Evolutionary conservation across 2,797 vertebrate genomes (phyloP).

Genomic region (Ambastaia sidthimunki): DNA sequence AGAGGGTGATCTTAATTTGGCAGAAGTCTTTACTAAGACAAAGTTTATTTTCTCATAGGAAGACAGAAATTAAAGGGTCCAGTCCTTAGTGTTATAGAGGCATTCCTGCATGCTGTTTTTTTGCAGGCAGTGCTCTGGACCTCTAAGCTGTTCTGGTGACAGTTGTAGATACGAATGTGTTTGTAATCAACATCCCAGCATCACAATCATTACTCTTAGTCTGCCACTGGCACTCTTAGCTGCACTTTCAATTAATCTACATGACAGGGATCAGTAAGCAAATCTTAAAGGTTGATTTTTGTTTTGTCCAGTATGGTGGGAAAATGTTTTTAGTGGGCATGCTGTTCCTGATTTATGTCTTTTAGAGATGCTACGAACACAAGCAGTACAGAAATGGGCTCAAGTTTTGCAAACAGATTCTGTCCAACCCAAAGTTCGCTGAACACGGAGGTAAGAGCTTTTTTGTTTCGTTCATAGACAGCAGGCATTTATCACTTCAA

Average conservation of each 20-base stretch:
- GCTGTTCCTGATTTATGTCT: not conserved
- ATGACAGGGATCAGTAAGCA: not conserved
- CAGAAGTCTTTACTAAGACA: no score
- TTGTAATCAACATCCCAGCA: slow-evolving; percentile 31
- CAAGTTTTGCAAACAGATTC: slow-evolving; percentile 99
- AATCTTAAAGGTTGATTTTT: not conserved
- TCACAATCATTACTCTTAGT: not conserved
- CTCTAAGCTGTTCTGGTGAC: slow-evolving; percentile 34
- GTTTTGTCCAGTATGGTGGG: not conserved
- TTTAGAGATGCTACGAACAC: slow-evolving; percentile 97
- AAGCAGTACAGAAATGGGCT: slow-evolving; percentile 99
- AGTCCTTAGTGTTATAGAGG: slow-evolving; percentile 24
- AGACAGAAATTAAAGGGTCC: not conserved
- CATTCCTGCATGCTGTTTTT: slow-evolving; percentile 48
- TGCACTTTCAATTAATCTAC: not conserved
- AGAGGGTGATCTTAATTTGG: no score
- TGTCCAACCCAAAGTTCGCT: slow-evolving; percentile 96
- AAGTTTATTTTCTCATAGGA: no score
- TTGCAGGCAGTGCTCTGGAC: slow-evolving; percentile 36
- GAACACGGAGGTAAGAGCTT: slow-evolving; percentile 90
- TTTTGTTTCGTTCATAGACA: not conserved
- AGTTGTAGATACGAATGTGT: slow-evolving; percentile 38
- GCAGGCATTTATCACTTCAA: no score
- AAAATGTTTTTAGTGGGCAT: slow-evolving; percentile 6
- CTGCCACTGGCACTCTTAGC: not conserved